Evolutionary conservation across 2,888 invertebrate species (phyloP), one percentile per base, ranked within the genome.

Genomic region (Diarsia dahlii): DNA sequence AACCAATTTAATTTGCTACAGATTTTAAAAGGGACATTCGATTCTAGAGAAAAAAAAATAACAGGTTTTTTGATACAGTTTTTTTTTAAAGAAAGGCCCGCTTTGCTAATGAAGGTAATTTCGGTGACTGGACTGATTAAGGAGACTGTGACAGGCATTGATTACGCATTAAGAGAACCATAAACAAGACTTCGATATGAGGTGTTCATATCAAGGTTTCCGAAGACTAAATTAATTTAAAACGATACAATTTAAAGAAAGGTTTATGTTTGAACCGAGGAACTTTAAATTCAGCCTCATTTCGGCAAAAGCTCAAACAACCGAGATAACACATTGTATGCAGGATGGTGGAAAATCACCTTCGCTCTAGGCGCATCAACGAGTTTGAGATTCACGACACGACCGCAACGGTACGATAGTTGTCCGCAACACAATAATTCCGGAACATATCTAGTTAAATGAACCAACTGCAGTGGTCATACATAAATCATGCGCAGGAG

Each of bases 381-480:
- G 77, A 88, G 80, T 93, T 93, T 92, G 88, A 89, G 90, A 95
- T 94, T 94, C 95, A 88, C 90, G 83, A 89, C 94, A 93, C 94
- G 95, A 91, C 89, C 89, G 78, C 83, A 85, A 88, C 87, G 85
- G 90, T 90, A 91, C 93, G 92, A 93, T 92, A 90, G 92, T 86
- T 91, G 93, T 90, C 90, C 90, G 86, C 90, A 92, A 93, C 93
- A 93, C 93, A 94, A 95, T 94, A 94, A 94, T 94, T 94, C 94
- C 93, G 92, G 93, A 93, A 93, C 94, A 93, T 93, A 94, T 94
- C 94, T 94, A 95, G 95, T 94, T 95, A 95, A 94, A 95, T 93
- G 94, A 94, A 92, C 93, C 93, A 85, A 85, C 90, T 91, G 92
- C 92, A 92, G 91, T 92, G 83, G 93, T 93, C 93, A 95, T 94